Base-by-base conservation (phyloP, 2,888 invertebrate species). In the Timandra comae region DNA sequence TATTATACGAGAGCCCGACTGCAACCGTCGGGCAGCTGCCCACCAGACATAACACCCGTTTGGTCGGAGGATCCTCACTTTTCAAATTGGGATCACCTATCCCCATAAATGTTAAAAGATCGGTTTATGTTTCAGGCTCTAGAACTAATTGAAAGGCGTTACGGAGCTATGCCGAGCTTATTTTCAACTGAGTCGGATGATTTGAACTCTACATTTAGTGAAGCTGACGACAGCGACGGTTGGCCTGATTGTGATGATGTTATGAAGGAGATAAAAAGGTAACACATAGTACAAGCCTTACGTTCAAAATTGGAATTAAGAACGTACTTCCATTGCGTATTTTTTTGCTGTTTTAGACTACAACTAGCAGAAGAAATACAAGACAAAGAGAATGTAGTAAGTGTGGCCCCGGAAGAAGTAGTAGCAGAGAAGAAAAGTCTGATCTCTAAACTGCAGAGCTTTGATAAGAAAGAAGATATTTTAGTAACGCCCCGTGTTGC, bases 61-160 rank as follows among this genome's bases (percentile, higher is more conserved):
- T n/a, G n/a, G n/a, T n/a, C n/a, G n/a, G n/a, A n/a, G n/a, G n/a
- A n/a, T n/a, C n/a, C n/a, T n/a, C n/a, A n/a, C n/a, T n/a, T n/a
- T n/a, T n/a, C n/a, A n/a, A n/a, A n/a, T n/a, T n/a, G n/a, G n/a
- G n/a, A n/a, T n/a, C n/a, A n/a, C n/a, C n/a, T n/a, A n/a, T n/a
- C n/a, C n/a, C n/a, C n/a, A n/a, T n/a, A n/a, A n/a, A n/a, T n/a
- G n/a, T n/a, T n/a, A n/a, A n/a, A n/a, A n/a, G n/a, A n/a, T n/a
- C n/a, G n/a, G n/a, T n/a, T n/a, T n/a, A 27, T 33, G 42, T 48
- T 35, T 9, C 93, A 97, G 87, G 95, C 95, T 0, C 72, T 96
- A 47, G 95, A 95, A 71, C 81, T 95, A 54, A 92, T 96, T 32
- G 94, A 95, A 63, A 89, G 91, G 55, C 90, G 93, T 50, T 93